Conservation (phyloP, 2,113 vertebrate genomes). For the Pogona vitticeps region DNA sequence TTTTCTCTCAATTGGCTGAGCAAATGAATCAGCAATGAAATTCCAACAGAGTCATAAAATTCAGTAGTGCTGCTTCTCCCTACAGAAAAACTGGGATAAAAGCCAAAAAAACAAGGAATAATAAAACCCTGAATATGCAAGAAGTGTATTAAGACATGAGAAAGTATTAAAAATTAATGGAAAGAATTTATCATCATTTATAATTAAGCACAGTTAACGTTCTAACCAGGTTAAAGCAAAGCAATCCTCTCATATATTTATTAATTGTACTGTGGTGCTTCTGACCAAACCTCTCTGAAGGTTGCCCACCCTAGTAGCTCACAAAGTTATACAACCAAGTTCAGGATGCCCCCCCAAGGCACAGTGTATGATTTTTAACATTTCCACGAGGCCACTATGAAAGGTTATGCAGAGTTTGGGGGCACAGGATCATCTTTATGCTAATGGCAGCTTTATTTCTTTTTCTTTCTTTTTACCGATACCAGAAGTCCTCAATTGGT, state of each 20-base stretch:
- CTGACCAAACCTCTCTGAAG: too few species aligned
- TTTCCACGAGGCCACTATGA: too few species aligned
- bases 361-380: too few species aligned
- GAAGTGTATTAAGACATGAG: constrained; percentile 23
- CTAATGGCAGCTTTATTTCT: too few species aligned
- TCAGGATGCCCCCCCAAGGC: too few species aligned
- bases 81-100: background rate
- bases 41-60: constrained; percentile 1
- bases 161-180: constrained; percentile 1
- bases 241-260: background rate
- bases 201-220: constrained; percentile 20
- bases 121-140: constrained; percentile 18
- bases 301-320: too few species aligned
- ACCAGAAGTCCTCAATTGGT: too few species aligned
- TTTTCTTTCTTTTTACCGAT: too few species aligned
- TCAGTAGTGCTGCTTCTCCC: background rate
- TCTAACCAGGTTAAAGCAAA: constrained; percentile 16
- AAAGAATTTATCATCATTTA: constrained; percentile 24
- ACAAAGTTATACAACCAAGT: too few species aligned
- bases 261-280: too few species aligned
- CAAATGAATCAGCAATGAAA: background rate
- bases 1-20: constrained; percentile 17
- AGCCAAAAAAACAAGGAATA: background rate
- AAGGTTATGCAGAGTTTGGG: too few species aligned
- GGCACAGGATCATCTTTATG: too few species aligned